phyloP scores from a whole-genome alignment of 2,888 invertebrate genomes.

The Tipula confusa region DNA sequence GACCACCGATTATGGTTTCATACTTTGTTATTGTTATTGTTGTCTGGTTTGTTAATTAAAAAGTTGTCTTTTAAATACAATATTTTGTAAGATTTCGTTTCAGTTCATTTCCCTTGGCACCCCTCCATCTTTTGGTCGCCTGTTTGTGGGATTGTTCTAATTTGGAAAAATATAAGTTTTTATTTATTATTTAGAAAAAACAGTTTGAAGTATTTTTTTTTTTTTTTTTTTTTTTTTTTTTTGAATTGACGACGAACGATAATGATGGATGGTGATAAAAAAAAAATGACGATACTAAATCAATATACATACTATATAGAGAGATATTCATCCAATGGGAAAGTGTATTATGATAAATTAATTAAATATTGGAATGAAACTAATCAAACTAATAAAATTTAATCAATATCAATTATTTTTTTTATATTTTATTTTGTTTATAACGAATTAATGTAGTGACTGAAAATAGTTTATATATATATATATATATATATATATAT shows the following conservation, averaged over 20 bases:
- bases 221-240: no score
- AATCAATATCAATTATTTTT: not conserved
- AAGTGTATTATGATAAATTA: not conserved
- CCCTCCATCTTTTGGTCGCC: not conserved
- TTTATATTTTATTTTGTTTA: not conserved
- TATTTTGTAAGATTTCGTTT: not conserved
- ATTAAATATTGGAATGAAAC: not conserved
- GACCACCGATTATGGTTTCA: constrained; percentile 25
- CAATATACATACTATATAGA: not conserved
- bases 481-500: not conserved
- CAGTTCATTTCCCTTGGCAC: not conserved
- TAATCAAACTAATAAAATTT: constrained; percentile 25
- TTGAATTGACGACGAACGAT: not conserved
- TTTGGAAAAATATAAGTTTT: not conserved
- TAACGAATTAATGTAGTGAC: not conserved
- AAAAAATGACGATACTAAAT: not conserved
- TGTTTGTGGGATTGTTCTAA: not conserved
- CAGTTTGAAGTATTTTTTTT: not conserved
- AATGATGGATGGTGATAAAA: not conserved
- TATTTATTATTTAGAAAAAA: not conserved
- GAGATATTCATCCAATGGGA: no score
- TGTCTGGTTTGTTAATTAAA: constrained; percentile 25
- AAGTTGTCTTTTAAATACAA: constrained; percentile 13
- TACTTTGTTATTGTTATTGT: not conserved
- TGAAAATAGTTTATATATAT: not conserved